Evolutionary conservation across 1,140 invertebrate genomes (phyloP).

Genomic region (Hyphantria cunea): DNA sequence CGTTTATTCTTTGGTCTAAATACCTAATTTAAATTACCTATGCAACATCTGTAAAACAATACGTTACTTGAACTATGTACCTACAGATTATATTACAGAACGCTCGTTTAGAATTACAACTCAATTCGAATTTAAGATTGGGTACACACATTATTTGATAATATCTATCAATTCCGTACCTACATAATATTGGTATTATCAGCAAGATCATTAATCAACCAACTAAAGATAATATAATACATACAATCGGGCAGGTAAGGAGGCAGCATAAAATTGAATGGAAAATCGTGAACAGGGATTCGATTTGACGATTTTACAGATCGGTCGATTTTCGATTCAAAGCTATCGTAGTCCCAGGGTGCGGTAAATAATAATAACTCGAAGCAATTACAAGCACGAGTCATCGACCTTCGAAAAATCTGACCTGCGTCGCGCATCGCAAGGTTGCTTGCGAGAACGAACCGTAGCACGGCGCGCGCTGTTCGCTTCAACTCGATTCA

Average conservation of each 20-base stretch:
- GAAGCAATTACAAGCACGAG: conserved; percentile 67
- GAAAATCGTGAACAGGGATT: conserved; percentile 10
- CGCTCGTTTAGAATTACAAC: background rate
- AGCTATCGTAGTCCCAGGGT: conserved; percentile 34
- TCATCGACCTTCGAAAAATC: conserved; percentile 80
- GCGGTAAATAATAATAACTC: conserved; percentile 70
- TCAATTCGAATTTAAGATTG: no score
- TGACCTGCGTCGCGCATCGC: conserved; percentile 70
- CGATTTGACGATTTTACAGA: conserved; percentile 8
- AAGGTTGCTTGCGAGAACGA: conserved; percentile 58
- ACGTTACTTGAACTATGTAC: no score
- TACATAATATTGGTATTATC: no score
- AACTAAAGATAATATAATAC: background rate
- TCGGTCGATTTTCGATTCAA: conserved; percentile 12
- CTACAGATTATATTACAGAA: background rate
- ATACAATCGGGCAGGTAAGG: conserved; percentile 17
- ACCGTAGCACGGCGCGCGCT: conserved; percentile 24
- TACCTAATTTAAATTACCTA: no score
- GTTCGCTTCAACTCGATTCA: conserved; percentile 26
- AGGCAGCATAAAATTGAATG: background rate
- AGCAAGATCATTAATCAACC: no score
- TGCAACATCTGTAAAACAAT: no score
- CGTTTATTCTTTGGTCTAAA: conserved; percentile 32
- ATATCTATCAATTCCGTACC: no score
- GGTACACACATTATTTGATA: no score